Base-by-base conservation (phyloP, 2,888 invertebrate genomes). In the Petrolisthes manimaculis region DNA sequence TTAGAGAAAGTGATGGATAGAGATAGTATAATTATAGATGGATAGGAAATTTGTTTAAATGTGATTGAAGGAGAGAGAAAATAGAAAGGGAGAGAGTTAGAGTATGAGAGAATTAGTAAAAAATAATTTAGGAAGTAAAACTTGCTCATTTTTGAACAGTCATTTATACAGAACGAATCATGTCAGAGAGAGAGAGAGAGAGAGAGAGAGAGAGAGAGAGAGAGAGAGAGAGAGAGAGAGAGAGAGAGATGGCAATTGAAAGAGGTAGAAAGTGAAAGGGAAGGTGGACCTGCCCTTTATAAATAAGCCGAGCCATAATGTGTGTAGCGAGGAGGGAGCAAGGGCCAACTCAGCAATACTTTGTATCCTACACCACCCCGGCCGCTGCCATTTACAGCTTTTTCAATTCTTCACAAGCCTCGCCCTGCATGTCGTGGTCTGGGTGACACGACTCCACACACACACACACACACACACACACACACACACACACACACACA, bases 401-500 rank as follows among this genome's bases (percentile, higher is more conserved):
- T 85, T 85, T 85, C 61, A 85, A 85, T 85, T 79, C 67, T 85
- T 55, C 85, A 85, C 79, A 18, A 79, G 85, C 77, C 67, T 77
- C 69, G 85, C 79, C 85, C 69, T 85, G 75, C 85, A 79, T 85
- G 85, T 85, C 56, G 53, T 61, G 54, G 77, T 67, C 79, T 61
- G 71, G 75, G 79, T 14, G 78, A 79, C 85, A 79, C 78, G 85
- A 79, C 79, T 85, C 77, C 77, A 71, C 53, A 51, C 51, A 53
- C n/a, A n/a, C n/a, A n/a, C n/a, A n/a, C n/a, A n/a, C n/a, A n/a
- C n/a, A n/a, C n/a, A n/a, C n/a, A n/a, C n/a, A n/a, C n/a, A n/a
- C n/a, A n/a, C n/a, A n/a, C n/a, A n/a, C n/a, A n/a, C n/a, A n/a
- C n/a, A n/a, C n/a, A n/a, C n/a, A n/a, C n/a, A n/a, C n/a, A n/a